Evolutionary conservation across 2,797 vertebrate genomes (phyloP).

Genomic region (Pempheris klunzingeri): DNA sequence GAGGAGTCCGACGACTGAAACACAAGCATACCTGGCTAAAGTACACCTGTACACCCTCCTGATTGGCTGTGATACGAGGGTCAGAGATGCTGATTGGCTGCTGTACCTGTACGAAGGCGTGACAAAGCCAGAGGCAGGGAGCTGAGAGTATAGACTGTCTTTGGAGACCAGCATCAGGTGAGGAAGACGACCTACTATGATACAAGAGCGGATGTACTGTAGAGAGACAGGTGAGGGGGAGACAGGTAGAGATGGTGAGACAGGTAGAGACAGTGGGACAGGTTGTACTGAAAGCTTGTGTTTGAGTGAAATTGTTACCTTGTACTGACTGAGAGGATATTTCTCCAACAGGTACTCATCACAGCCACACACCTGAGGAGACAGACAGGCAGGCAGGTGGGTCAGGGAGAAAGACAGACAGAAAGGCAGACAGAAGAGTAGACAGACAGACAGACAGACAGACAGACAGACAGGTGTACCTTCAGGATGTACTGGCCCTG

Average conservation of each 20-base stretch:
- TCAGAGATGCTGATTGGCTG: background rate
- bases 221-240: constrained; percentile 12
- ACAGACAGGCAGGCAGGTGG: constrained; percentile 45
- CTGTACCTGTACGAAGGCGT: constrained; percentile 84
- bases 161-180: constrained; percentile 89
- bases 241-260: background rate
- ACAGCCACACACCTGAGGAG: constrained; percentile 85
- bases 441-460: background rate
- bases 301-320: constrained; percentile 70
- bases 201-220: constrained; percentile 87
- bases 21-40: constrained; percentile 6
- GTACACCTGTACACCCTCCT: background rate
- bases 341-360: constrained; percentile 88
- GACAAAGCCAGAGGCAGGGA: constrained; percentile 85
- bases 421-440: background rate
- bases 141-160: constrained; percentile 87
- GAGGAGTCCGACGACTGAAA: constrained; percentile 85
- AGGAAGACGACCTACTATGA: constrained; percentile 85
- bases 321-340: constrained; percentile 88
- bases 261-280: constrained; percentile 3
- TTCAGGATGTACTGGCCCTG: constrained; percentile 89
- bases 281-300: background rate
- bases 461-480: constrained; percentile 39
- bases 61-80: background rate
- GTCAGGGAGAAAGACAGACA: constrained; percentile 13